phyloP scores from a whole-genome alignment of 1,140 invertebrate genomes.

The Pectinophora gossypiella region DNA sequence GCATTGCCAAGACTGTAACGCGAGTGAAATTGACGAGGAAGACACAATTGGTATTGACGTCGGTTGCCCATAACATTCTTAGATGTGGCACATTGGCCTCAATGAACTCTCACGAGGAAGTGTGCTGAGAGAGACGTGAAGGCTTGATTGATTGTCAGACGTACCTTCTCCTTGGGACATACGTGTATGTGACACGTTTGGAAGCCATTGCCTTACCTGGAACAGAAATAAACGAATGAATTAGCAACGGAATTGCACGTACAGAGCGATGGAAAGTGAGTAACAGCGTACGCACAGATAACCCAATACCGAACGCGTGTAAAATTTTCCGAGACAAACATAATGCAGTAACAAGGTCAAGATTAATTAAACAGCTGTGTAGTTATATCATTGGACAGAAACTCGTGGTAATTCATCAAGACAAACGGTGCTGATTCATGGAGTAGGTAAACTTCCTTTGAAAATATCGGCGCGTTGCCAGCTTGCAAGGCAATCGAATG shows the following conservation, averaged over 20 bases:
- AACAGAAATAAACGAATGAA: conserved; percentile 28
- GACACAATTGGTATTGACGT: conserved; percentile 13
- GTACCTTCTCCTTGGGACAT: conserved; percentile 48
- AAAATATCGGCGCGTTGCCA: neutral
- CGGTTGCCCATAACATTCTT: conserved; percentile 5
- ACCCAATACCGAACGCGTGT: neutral
- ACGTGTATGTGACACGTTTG: conserved; percentile 51
- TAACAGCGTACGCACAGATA: neutral
- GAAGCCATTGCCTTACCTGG: conserved; percentile 70
- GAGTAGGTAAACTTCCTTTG: neutral
- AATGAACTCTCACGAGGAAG: conserved; percentile 21
- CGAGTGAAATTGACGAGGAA: conserved; percentile 31
- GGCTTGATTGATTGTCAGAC: conserved; percentile 43
- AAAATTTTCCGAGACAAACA: conserved; percentile 18
- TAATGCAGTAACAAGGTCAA: conserved; percentile 9
- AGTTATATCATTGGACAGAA: neutral
- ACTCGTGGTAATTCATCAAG: conserved; percentile 1
- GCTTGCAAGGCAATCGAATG: neutral
- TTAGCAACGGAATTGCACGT: neutral
- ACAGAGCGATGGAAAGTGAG: neutral
- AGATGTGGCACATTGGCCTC: conserved; percentile 37
- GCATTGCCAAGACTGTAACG: conserved; percentile 25
- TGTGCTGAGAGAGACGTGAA: conserved; percentile 16
- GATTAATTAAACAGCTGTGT: conserved; percentile 6
- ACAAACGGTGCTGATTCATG: conserved; percentile 5